These are phyloP conservation scores for Drosophila macrospina DNA, from an alignment of 2,888 invertebrate genomes.

Conservation along the genomic window DNA sequence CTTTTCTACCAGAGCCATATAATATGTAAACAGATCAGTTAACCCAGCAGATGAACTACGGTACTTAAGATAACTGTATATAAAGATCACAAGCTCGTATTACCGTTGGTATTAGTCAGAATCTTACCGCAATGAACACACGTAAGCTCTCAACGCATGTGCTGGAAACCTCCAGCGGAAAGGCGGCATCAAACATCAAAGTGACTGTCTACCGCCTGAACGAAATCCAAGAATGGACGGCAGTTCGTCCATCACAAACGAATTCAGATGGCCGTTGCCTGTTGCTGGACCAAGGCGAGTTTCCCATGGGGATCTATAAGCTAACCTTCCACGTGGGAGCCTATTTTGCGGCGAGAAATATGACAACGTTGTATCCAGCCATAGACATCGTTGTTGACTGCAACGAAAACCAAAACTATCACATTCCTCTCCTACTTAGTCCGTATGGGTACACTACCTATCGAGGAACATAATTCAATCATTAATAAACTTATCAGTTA, in stretches of 20 bases:
- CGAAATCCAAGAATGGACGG: constrained; percentile 88
- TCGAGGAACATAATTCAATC: constrained; percentile 85
- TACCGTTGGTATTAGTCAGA: background rate
- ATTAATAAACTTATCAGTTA: too few species aligned
- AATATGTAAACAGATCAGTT: constrained; percentile 7
- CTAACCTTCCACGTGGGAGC: constrained; percentile 90
- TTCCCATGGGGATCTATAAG: constrained; percentile 90
- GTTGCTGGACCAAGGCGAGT: constrained; percentile 42
- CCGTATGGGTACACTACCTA: constrained; percentile 93
- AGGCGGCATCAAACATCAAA: constrained; percentile 88
- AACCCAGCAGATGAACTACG: background rate
- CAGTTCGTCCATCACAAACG: constrained; percentile 88
- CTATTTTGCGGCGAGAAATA: constrained; percentile 88
- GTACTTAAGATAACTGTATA: background rate
- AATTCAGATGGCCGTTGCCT: constrained; percentile 86
- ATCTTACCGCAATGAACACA: constrained; percentile 40
- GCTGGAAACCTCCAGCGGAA: constrained; percentile 89
- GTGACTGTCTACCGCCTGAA: constrained; percentile 88
- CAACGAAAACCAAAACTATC: constrained; percentile 89
- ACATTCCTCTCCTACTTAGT: constrained; percentile 90
- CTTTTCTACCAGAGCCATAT: constrained; percentile 6
- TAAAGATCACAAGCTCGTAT: constrained; percentile 2
- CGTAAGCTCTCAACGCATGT: constrained; percentile 89
- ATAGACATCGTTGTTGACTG: constrained; percentile 91
- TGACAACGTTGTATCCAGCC: constrained; percentile 90